A percentile compares a stretch with the other conserved stretches of the same genome.
These are phyloP conservation scores for Tolypeutes matacus DNA, from an alignment of 2,797 vertebrate species.

Conservation along the genomic window DNA sequence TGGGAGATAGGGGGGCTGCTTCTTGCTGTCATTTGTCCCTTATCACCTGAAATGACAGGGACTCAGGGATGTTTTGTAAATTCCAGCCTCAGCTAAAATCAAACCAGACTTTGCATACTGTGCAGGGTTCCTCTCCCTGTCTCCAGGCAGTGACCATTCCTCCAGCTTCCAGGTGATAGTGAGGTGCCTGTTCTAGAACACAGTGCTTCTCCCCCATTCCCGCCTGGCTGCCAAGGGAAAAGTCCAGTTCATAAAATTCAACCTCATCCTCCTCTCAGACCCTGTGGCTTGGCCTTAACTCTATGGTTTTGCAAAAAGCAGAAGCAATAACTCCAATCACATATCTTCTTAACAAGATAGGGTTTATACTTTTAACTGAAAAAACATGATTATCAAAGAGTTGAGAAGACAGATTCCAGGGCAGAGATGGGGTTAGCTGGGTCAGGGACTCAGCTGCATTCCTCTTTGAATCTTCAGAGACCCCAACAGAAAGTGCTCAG, in stretches of 20 bases:
- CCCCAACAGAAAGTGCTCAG: background rate
- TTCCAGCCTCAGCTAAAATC: background rate
- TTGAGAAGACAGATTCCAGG: background rate
- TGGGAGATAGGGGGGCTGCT: background rate
- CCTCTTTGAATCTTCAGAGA: slow-evolving; percentile 11
- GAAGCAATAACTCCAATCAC: background rate
- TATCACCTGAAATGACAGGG: background rate
- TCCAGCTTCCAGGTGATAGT: too few relatives aligned
- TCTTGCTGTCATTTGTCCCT: background rate
- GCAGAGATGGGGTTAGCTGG: background rate
- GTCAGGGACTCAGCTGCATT: background rate
- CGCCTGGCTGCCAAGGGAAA: background rate
- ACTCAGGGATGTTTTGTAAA: background rate
- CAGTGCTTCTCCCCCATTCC: background rate
- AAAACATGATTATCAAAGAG: background rate
- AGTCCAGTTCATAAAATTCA: background rate
- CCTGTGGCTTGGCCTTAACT: background rate
- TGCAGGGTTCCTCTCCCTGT: background rate
- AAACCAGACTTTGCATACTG: background rate
- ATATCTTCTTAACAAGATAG: background rate
- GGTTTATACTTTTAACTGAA: background rate
- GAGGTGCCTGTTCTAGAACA: background rate
- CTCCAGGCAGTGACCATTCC: background rate
- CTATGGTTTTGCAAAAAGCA: background rate
- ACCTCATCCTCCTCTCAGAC: background rate